Evolutionary conservation across 2,888 invertebrate genomes (phyloP), one percentile per base, ranked within the genome.

Genomic region (Rhyacophila evoluta): DNA sequence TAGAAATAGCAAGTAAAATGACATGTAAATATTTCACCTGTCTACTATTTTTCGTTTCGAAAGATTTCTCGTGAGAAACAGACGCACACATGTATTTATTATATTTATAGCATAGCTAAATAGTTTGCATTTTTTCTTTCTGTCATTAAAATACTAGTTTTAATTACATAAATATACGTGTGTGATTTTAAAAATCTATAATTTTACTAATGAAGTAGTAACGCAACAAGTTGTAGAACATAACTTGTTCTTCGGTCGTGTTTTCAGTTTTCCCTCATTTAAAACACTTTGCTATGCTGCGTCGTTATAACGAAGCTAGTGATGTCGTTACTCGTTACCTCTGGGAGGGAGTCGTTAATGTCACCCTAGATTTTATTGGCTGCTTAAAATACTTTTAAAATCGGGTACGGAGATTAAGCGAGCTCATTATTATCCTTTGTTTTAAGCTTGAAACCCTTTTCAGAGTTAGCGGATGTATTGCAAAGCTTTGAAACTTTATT

Each of bases 251-350:
- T 19, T 55, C 1, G 10, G 1, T 8, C 55, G 0, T 19, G 15
- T 55, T 55, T 25, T 55, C 10, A 25, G 19, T 55, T 55, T 15
- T 10, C 38, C 10, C 38, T 11, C 38, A 11, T 11, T 38, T 11
- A 74, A 74, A 74, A 68, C 67, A 74, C 74, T 74, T 37, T 69
- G 41, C 41, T 68, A 27, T 12, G 33, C 27, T 28, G 69, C 15
- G 25, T 5, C 69, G 28, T 68, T 28, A 75, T 28, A 75, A 6
- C 19, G 69, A 28, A 27, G 75, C 27, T 74, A 74, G 37, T 27
- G 68, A 37, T 28, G 37, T 67, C 68, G 68, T 75, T 75, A 70
- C 25, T 38, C 39, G 39, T 70, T n/a, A 38, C 19, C 25, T 10
- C 19, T 25, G 10, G 12, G 25, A n/a, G 19, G 69, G 69, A 5